Base-by-base conservation (phyloP, 2,113 vertebrate genomes). In the Hylia prasina region DNA sequence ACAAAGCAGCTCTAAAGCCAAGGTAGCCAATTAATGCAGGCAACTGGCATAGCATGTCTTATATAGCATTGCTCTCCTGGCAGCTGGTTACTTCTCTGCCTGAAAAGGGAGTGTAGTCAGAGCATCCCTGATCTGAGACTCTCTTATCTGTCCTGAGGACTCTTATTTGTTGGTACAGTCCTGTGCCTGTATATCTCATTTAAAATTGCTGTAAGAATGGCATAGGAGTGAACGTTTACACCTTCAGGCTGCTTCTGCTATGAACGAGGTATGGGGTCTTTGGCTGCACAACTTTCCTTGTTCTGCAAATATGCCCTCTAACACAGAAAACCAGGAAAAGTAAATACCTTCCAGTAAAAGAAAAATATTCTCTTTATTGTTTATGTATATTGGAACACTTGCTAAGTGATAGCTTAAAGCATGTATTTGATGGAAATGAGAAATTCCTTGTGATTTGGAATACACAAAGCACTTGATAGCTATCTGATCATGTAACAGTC, bases 211-310 rank as follows among this genome's bases (percentile, higher is more conserved):
- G 0, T 37, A 70, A 68, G 68, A 87, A 39, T 10, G 27, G 47
- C 60, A 31, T 0, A 45, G 22, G 56, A 75, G 51, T 18, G 40
- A 60, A 58, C 3, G 8, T 31, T 22, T 4, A 56, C 14, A 39
- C n/a, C 82, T 82, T 63, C 37, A 30, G 71, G 58, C 75, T 93
- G 57, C 53, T 76, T 44, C 75, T 75, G 33, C 44, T 37, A 54
- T 8, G 14, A 44, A 48, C 0, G 0, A 64, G 64, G 40, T 47
- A 33, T 24, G 39, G 3, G 0, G 50, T 48, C 6, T 24, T 75
- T 5, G 4, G 37, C 60, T 71, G 40, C 5, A 1, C 31, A 65
- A 23, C 31, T 91, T 57, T 15, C 44, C 27, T 50, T 48, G 25
- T 64, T 81, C 27, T 23, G 64, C 37, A 63, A 61, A 66, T 23